Evolutionary conservation across 2,113 vertebrate species (phyloP).

Genomic region (Phaetusa simplex): DNA sequence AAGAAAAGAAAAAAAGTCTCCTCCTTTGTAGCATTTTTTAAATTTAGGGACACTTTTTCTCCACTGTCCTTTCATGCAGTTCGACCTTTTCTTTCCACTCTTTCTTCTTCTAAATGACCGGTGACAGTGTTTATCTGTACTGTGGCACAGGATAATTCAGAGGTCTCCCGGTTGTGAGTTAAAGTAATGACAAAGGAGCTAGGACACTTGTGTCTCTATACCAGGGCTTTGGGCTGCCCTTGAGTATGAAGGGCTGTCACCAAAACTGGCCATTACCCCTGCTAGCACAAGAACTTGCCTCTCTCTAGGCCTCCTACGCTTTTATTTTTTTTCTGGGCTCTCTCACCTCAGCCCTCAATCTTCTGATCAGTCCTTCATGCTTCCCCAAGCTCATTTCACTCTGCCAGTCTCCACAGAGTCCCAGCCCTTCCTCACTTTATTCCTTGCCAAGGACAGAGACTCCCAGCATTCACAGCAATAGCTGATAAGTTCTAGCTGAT

Average conservation of each 20-base stretch:
- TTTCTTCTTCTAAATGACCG: neutral
- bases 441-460: neutral
- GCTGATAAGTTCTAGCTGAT: neutral
- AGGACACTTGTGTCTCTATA: neutral
- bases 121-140: neutral
- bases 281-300: neutral
- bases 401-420: neutral
- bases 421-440: neutral
- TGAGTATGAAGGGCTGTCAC: neutral
- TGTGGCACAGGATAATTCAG: neutral
- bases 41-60: neutral
- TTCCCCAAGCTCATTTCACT: neutral
- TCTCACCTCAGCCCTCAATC: neutral
- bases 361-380: neutral
- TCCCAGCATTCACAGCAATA: neutral
- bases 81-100: neutral
- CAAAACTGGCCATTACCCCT: neutral
- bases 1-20: neutral
- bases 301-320: neutral
- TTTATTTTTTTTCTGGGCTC: neutral
- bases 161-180: neutral
- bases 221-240: neutral
- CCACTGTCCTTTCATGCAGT: neutral
- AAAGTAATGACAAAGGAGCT: neutral
- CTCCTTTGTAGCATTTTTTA: neutral